Percentiles rank a stretch among this genome's conserved stretches.
These are phyloP conservation scores for Hyperoplus immaculatus DNA, from an alignment of 2,797 vertebrate genomes.

Conservation along the genomic window DNA sequence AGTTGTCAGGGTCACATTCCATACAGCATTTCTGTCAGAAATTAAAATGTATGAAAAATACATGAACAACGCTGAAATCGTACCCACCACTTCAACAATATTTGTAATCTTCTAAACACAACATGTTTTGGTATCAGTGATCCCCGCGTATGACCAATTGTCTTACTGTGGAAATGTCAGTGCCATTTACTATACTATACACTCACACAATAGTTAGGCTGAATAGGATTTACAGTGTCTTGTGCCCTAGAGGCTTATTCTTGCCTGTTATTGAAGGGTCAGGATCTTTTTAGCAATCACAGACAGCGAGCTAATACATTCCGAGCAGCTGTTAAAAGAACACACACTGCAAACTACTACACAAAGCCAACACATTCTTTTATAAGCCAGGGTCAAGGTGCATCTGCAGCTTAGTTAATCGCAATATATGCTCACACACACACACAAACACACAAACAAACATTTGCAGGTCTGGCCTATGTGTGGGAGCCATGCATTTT, in stretches of 20 bases:
- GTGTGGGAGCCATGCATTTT: conserved; percentile 41
- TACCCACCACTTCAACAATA: neutral
- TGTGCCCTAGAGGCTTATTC: conserved; percentile 18
- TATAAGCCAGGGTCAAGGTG: neutral
- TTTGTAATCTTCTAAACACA: neutral
- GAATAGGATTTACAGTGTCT: neutral
- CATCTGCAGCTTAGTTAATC: neutral
- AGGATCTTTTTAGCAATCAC: conserved; percentile 7
- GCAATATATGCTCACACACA: neutral
- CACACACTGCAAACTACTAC: neutral
- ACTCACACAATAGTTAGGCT: neutral
- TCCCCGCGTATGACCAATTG: neutral
- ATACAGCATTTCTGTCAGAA: neutral
- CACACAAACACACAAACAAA: conserved; percentile 2
- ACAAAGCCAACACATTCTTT: neutral
- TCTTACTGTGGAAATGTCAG: conserved; percentile 1
- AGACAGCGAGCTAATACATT: conserved; percentile 1
- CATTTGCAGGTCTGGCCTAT: conserved; percentile 22
- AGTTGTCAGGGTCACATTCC: neutral
- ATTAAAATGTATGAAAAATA: neutral
- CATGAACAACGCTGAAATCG: neutral
- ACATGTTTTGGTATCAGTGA: neutral
- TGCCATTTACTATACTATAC: neutral
- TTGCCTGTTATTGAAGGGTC: conserved; percentile 4
- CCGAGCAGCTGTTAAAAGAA: conserved; percentile 11